phyloP scores from a whole-genome alignment of 1,140 invertebrate species.

The Leucophenga varia region DNA sequence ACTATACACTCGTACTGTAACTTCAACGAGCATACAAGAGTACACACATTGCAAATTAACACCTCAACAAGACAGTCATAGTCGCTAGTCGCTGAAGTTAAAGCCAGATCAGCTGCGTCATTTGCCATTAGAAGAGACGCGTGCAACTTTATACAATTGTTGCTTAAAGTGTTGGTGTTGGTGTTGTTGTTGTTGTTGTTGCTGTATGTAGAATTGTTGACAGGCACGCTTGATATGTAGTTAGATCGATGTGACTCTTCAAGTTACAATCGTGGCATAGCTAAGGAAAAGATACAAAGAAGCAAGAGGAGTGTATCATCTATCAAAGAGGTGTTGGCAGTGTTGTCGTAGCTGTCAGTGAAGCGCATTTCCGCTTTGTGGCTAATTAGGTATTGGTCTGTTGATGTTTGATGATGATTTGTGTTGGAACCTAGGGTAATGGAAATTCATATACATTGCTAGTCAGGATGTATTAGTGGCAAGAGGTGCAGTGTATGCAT shows the following conservation, averaged over 20 bases:
- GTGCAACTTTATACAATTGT: slow-evolving; percentile 5
- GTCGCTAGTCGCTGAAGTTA: too few species aligned
- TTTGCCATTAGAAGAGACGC: slow-evolving; percentile 30
- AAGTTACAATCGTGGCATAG: slow-evolving; percentile 22
- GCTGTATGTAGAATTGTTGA: too few species aligned
- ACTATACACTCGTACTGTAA: too few species aligned
- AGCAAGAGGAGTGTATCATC: too few species aligned
- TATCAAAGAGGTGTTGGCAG: slow-evolving; percentile 4
- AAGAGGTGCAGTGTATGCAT: too few species aligned
- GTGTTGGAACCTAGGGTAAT: too few species aligned
- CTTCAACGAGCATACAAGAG: too few species aligned
- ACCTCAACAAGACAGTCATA: slow-evolving; percentile 33
- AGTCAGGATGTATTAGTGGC: too few species aligned
- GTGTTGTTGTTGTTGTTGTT: too few species aligned
- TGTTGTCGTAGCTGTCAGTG: slow-evolving; percentile 10
- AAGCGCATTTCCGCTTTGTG: slow-evolving; percentile 27
- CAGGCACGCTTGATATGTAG: slow-evolving; percentile 33
- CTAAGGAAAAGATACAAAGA: too few species aligned
- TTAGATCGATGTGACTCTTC: slow-evolving; percentile 10
- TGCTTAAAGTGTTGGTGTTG: slow-evolving; percentile 32
- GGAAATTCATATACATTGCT: too few species aligned
- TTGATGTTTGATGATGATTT: too few species aligned
- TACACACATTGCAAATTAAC: slow-evolving; percentile 45
- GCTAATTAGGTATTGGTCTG: slow-evolving; percentile 29
- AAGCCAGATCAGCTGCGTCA: slow-evolving; percentile 10